Evolutionary conservation across 2,113 vertebrate species (phyloP), one percentile per base, ranked within the genome.

Genomic region (Rissa tridactyla): DNA sequence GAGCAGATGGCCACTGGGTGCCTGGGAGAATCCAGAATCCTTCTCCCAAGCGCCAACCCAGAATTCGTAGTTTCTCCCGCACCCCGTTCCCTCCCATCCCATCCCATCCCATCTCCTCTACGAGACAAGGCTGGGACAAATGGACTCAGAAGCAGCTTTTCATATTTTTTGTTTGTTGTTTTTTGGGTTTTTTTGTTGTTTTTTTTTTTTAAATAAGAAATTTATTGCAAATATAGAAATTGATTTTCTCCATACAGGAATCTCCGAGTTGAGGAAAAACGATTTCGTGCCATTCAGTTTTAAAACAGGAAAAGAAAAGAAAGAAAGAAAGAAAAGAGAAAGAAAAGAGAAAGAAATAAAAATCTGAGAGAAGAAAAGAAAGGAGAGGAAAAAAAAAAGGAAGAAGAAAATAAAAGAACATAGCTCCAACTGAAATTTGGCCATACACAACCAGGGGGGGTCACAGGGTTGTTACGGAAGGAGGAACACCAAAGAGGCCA

Each of bases 151-250:
- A 89, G 54, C 87, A 94, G 72, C 14, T 95, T 96, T 95, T 91
- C 65, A 51, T 71, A 54, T 42, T 87, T 91, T 97, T 90, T 88
- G 26, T 85, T 96, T 82, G 36, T 75, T 82, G 46, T 90, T 94
- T 96, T 96, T 94, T 86, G 32, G 30, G 42, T 20, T 91, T 95
- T 94, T 94, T 96, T 79, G 44, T 69, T 60, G 2, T 42, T 85
- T 77, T 94, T 94, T 95, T 94, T 97, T 97, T 98, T 98, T 98
- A 91, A 98, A 98, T 98, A 98, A 98, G 98, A 98, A 98, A 98
- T 98, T 98, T 98, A 98, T 98, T 98, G 98, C 98, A 98, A 98
- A 98, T 98, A 98, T 98, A 98, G 98, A 98, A 98, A 98, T 98
- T 97, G 98, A 98, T 98, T 98, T 98, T 98, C 97, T 98, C 97